Conservation (phyloP, 2,888 invertebrate species). For the Leptinotarsa peninsularis region DNA sequence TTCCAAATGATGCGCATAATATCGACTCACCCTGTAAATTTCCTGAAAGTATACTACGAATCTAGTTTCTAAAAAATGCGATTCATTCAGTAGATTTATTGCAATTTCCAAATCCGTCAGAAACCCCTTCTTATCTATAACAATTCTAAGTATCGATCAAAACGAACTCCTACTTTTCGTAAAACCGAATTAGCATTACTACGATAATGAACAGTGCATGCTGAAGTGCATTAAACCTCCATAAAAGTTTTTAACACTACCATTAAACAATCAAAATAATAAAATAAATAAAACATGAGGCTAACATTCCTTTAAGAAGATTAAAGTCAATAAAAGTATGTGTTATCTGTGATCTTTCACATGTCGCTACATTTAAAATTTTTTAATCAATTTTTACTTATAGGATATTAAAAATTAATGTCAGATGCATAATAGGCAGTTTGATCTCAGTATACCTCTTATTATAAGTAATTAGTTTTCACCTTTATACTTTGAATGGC, state of each 20-base stretch:
- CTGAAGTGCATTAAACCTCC: conserved; percentile 41
- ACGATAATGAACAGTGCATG: conserved; percentile 43
- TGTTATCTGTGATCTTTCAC: conserved; percentile 27
- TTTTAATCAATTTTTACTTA: conserved; percentile 20
- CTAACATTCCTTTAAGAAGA: conserved; percentile 33
- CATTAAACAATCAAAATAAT: conserved; percentile 45
- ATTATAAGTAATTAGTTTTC: conserved; percentile 21
- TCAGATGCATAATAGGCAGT: conserved; percentile 21
- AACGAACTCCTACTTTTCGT: conserved; percentile 13
- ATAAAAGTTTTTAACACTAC: conserved; percentile 44
- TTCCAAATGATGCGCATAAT: too few species aligned
- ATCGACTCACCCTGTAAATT: not conserved
- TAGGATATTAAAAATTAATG: conserved; percentile 22
- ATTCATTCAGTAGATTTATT: not conserved
- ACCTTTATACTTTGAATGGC: conserved; percentile 8
- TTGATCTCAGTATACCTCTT: conserved; percentile 17
- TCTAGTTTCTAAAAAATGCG: not conserved
- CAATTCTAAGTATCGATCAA: not conserved
- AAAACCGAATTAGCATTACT: conserved; percentile 39
- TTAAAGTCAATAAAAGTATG: conserved; percentile 33
- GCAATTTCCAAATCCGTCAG: not conserved
- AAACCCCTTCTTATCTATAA: not conserved
- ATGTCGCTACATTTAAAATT: conserved; percentile 25
- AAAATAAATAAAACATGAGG: conserved; percentile 39
- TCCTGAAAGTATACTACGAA: too few species aligned